Evolutionary conservation across 2,113 vertebrate genomes (phyloP).

Genomic region (Tautogolabrus adspersus): DNA sequence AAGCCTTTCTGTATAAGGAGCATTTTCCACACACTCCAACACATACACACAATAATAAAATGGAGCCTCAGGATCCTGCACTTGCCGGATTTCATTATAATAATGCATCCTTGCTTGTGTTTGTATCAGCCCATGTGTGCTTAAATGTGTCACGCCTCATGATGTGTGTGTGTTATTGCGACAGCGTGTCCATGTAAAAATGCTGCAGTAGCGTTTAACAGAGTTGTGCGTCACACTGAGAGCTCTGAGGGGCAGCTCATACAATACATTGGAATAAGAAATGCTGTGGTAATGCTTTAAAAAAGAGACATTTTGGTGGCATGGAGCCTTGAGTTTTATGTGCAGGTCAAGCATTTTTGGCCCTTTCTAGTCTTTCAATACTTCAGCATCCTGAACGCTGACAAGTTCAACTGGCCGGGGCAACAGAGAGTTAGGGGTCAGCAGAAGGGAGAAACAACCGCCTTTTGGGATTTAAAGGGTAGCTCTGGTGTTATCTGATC

Average conservation of each 20-base stretch:
- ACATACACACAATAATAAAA: conserved; percentile 48
- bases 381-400: conserved; percentile 71
- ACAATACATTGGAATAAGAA: conserved; percentile 17
- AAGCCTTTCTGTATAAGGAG: not conserved
- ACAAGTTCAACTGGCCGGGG: conserved; percentile 53
- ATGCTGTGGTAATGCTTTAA: conserved; percentile 28
- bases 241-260: conserved; percentile 36
- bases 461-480: not conserved
- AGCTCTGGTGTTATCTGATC: conserved; percentile 13
- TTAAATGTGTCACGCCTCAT: conserved; percentile 47
- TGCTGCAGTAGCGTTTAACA: conserved; percentile 62
- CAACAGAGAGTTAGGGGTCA: conserved; percentile 43
- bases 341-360: conserved; percentile 66
- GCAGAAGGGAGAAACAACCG: conserved; percentile 19
- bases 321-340: conserved; percentile 12
- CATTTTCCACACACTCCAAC: not conserved
- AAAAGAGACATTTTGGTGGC: conserved; percentile 8
- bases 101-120: conserved; percentile 50
- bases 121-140: conserved; percentile 10
- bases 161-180: conserved; percentile 40
- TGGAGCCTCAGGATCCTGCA: conserved; percentile 39
- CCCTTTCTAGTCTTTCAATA: conserved; percentile 69
- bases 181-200: conserved; percentile 23
- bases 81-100: conserved; percentile 63
- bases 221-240: conserved; percentile 23